These are phyloP conservation scores for Machimus rusticus DNA, from an alignment of 2,888 invertebrate genomes.

Conservation along the genomic window DNA sequence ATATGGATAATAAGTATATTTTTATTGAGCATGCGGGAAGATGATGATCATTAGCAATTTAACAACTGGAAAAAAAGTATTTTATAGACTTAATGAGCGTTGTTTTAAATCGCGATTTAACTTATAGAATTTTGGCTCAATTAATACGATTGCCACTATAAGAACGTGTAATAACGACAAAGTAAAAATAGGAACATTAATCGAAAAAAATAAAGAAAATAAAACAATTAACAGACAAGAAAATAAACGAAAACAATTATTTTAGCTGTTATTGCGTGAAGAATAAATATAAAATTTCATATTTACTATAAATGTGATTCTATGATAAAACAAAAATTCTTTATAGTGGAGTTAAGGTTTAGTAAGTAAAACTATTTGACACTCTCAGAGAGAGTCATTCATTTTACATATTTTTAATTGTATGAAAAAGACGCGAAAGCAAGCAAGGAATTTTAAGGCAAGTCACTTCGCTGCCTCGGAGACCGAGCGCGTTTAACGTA, in stretches of 20 bases:
- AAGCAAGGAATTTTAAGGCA: constrained; percentile 13
- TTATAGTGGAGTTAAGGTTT: constrained; percentile 28
- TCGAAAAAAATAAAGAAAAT: not conserved
- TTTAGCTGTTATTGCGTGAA: constrained; percentile 40
- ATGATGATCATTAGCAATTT: constrained; percentile 29
- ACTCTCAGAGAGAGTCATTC: constrained; percentile 33
- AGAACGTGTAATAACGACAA: constrained; percentile 14
- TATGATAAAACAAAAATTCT: constrained; percentile 36
- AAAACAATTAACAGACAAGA: not conserved
- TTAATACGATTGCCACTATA: constrained; percentile 29
- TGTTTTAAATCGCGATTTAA: constrained; percentile 42
- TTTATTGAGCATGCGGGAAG: constrained; percentile 36
- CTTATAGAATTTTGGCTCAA: constrained; percentile 41
- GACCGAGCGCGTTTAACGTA: not conserved
- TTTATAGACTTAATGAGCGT: constrained; percentile 42
- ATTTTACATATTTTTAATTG: constrained; percentile 11
- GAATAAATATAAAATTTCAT: constrained; percentile 33
- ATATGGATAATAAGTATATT: constrained; percentile 36
- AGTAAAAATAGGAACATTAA: constrained; percentile 18
- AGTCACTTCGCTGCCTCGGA: not conserved
- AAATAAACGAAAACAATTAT: constrained; percentile 36
- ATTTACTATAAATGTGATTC: constrained; percentile 40
- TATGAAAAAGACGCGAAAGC: not conserved
- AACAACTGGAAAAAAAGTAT: constrained; percentile 23
- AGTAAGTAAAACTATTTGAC: not conserved